Base-by-base conservation (phyloP, 1,140 invertebrate genomes). In the Leptopilina clavipes region DNA sequence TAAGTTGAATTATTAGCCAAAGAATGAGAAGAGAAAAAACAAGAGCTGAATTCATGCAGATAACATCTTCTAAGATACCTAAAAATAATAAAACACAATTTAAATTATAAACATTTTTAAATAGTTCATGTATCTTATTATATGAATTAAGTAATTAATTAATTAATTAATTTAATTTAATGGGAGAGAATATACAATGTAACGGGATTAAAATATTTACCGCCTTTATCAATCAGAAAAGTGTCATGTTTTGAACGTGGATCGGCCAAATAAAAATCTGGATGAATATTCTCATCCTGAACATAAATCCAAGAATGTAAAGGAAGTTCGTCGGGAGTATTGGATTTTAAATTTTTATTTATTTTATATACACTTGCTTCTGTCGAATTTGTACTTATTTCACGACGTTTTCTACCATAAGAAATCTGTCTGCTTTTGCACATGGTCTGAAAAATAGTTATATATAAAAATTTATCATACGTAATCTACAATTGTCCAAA, bases 271-370 rank as follows among this genome's bases (percentile, higher is more conserved):
- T 86, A 71, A 25, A 81, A 86, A 76, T 84, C 83, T 1, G 87
- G 80, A 3, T 76, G 82, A 43, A 85, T 81, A n/a, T 83, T 76
- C 25, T 76, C 81, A 78, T 82, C 86, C 75, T 79, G 81, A 59
- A 91, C 90, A 40, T 90, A 86, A 43, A 91, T 88, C 0, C 84
- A 85, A 11, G 87, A 76, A 76, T 90, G 86, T 6, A 91, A 77
- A 8, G 89, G 85, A 17, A 91, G 78, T 73, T 90, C 85, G 14
- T 89, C 86, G 1, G 80, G 75, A 0, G 81, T 79, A 31, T 76
- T 76, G 14, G 83, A 70, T 71, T 31, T 40, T 8, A 22, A 25
- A 73, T 17, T 37, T 40, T 56, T 56, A 14, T 52, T 18, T 25
- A 81, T 10, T 73, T 78, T 56, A 2, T 72, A 71, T 0, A 76